A percentile compares a stretch with the other conserved stretches of the same genome.
These are phyloP conservation scores for Pseudotriccus pelzelni DNA, from an alignment of 2,797 vertebrate species.

Conservation along the genomic window DNA sequence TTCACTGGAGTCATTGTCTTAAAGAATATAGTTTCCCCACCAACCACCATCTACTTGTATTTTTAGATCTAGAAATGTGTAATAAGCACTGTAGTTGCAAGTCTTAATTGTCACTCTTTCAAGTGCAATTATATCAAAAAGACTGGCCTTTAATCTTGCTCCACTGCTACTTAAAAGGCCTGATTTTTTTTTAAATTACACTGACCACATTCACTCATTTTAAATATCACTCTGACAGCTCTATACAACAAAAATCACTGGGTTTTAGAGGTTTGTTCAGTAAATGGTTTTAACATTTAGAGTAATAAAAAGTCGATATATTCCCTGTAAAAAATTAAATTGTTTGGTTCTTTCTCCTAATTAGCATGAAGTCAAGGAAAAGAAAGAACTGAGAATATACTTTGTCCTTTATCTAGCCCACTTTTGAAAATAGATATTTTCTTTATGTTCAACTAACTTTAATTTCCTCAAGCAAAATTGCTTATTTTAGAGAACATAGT, in stretches of 20 bases:
- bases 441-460: neutral
- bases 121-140: constrained; percentile 61
- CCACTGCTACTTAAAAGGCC: constrained; percentile 43
- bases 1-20: neutral
- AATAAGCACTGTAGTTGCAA: constrained; percentile 1
- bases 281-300: constrained; percentile 46
- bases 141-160: constrained; percentile 53
- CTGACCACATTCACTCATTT: constrained; percentile 60
- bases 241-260: constrained; percentile 43
- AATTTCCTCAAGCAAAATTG: neutral
- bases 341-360: neutral
- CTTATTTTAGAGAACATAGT: neutral
- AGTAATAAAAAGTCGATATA: neutral
- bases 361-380: neutral
- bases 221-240: constrained; percentile 59
- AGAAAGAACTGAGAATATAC: neutral
- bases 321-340: neutral
- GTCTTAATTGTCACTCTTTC: constrained; percentile 67
- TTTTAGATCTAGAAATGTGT: constrained; percentile 12
- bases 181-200: constrained; percentile 45
- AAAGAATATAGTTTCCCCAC: neutral
- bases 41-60: neutral
- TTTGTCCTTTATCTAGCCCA: neutral
- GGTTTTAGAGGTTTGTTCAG: constrained; percentile 17
- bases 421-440: neutral